Evolutionary conservation across 2,888 invertebrate species (phyloP).

Genomic region (Drosophila mulleri): DNA sequence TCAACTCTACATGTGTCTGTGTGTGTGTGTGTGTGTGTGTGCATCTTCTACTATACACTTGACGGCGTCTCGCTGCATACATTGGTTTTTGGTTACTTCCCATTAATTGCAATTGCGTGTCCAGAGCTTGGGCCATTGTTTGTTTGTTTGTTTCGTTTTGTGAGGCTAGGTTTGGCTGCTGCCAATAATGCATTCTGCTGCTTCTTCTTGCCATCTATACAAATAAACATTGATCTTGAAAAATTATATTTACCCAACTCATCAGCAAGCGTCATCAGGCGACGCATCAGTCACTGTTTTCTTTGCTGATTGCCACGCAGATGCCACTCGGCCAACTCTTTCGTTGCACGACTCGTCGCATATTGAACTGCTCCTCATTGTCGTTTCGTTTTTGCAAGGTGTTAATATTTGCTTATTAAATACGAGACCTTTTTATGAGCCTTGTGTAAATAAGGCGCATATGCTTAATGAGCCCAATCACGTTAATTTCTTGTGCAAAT

Average conservation of each 20-base stretch:
- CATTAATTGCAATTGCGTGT: slow-evolving; percentile 84
- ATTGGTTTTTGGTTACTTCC: slow-evolving; percentile 75
- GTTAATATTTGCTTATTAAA: slow-evolving; percentile 80
- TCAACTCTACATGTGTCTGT: slow-evolving; percentile 24
- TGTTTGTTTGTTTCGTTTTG: slow-evolving; percentile 38
- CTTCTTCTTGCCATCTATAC: slow-evolving; percentile 56
- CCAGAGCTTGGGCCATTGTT: slow-evolving; percentile 74
- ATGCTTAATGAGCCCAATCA: slow-evolving; percentile 80
- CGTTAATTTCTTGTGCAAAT: slow-evolving; percentile 73
- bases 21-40: slow-evolving; percentile 28
- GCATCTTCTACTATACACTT: slow-evolving; percentile 59
- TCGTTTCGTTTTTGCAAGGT: slow-evolving; percentile 58
- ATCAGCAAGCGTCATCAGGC: slow-evolving; percentile 72
- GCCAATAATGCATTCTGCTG: slow-evolving; percentile 71
- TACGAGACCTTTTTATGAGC: slow-evolving; percentile 58
- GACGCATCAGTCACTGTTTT: slow-evolving; percentile 59
- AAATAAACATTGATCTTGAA: slow-evolving; percentile 82
- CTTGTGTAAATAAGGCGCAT: slow-evolving; percentile 50
- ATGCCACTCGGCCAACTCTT: slow-evolving; percentile 19
- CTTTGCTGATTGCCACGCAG: slow-evolving; percentile 74
- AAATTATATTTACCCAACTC: slow-evolving; percentile 78
- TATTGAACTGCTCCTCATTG: not conserved
- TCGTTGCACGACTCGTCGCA: not conserved
- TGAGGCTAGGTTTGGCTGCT: slow-evolving; percentile 36
- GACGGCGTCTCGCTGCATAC: slow-evolving; percentile 68